Evolutionary conservation across 2,888 invertebrate genomes (phyloP), one percentile per base, ranked within the genome.

Genomic region (Amiota minor): DNA sequence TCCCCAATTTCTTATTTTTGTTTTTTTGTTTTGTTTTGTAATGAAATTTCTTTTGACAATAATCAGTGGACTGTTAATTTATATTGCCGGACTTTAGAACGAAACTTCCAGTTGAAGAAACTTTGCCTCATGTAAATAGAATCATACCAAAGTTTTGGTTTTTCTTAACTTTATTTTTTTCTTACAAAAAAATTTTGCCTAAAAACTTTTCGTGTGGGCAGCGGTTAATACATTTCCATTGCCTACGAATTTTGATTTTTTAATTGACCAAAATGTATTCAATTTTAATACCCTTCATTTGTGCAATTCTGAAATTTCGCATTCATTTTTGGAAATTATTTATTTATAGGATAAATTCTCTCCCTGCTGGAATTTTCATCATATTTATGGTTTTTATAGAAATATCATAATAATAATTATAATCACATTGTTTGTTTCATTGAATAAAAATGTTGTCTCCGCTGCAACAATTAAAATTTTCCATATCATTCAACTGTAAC

Each of bases 1-100:
- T 20, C 18, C 9, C 1, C 12, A 35, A 16, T 47, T 65, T 65
- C 16, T 53, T 53, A 16, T 10, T 53, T 9, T 53, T 53, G 14
- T 2, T 53, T 53, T 53, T 53, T 53, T 53, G 9, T 53, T 53
- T 53, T 53, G 0, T 53, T 53, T 56, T 4, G 18, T 59, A 16
- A n/a, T 76, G 4, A n/a, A 10, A 49, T n/a, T 79, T 78, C 83
- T 81, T 78, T 85, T 81, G 80, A 88, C 83, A 86, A 86, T 84
- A 78, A 87, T 88, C 87, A 87, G 76, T 87, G 84, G 83, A 87
- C 87, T 88, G 88, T 87, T 87, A 87, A 87, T 87, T 87, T 81
- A 76, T 81, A 80, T 77, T 78, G 76, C 74, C 76, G 78, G 76
- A 80, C 73, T 74, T 79, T 35, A 8, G 35, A 35, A 35, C 35